A percentile compares a stretch with the other conserved stretches of the same genome.
These are phyloP conservation scores for Acanthaster planci DNA, from an alignment of 35 echinoderm and acorn worm species.

Conservation along the genomic window DNA sequence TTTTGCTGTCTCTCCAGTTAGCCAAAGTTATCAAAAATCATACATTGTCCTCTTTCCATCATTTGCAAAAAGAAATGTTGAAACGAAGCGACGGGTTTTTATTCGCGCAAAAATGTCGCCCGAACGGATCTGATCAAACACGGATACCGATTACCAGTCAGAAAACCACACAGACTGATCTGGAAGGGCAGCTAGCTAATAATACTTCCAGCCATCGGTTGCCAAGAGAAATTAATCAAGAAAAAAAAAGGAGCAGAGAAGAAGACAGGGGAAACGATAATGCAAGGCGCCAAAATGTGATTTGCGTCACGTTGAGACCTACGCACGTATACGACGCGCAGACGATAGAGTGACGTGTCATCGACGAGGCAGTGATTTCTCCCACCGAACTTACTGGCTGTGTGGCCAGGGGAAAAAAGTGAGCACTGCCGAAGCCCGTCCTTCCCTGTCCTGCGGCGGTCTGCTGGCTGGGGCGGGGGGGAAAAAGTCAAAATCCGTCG, in stretches of 20 bases:
- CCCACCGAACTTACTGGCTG: background rate
- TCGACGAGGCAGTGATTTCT: background rate
- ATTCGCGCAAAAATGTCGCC: background rate
- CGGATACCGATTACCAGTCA: background rate
- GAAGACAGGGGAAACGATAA: background rate
- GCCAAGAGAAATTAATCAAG: constrained; percentile 22
- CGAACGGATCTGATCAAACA: constrained; percentile 7
- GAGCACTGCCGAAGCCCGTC: background rate
- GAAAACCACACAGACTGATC: background rate
- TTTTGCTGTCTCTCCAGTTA: too few relatives aligned
- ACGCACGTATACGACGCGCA: constrained; percentile 7
- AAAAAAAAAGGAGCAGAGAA: background rate
- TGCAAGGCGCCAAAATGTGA: constrained; percentile 20
- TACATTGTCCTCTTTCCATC: too few relatives aligned
- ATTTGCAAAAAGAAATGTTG: too few relatives aligned
- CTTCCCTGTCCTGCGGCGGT: constrained; percentile 18
- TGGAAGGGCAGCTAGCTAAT: background rate
- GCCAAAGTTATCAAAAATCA: too few relatives aligned
- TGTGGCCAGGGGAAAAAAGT: background rate
- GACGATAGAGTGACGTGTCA: constrained; percentile 17
- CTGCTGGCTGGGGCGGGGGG: constrained; percentile 10
- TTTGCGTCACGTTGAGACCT: constrained; percentile 25
- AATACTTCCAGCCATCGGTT: constrained; percentile 19
- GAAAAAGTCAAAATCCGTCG: background rate
- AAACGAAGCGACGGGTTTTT: too few relatives aligned